A percentile compares a stretch with the other conserved stretches of the same genome.
Conservation (phyloP, 2,888 invertebrate genomes). For the Drosophila ustulata region DNA sequence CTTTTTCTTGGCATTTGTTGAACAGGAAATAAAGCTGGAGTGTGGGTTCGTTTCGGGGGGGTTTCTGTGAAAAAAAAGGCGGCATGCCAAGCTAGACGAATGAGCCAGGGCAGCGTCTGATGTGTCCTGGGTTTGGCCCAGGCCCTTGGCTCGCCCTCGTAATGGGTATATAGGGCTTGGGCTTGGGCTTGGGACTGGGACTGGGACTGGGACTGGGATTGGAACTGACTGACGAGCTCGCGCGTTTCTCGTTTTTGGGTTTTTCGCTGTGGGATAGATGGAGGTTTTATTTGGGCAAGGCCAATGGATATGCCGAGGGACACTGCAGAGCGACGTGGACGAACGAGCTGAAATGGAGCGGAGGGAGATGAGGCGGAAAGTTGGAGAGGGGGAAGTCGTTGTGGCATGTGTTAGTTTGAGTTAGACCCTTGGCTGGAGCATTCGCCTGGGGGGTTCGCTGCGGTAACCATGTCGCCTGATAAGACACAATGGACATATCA, state of each 20-base stretch:
- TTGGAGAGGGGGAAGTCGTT: neutral
- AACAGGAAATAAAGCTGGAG: conserved; percentile 71
- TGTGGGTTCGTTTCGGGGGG: conserved; percentile 27
- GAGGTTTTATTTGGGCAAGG: conserved; percentile 77
- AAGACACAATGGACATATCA: conserved; percentile 84
- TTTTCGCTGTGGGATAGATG: conserved; percentile 33
- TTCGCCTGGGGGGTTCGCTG: conserved; percentile 71
- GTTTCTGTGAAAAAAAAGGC: conserved; percentile 51
- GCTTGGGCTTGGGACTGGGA: conserved; percentile 25
- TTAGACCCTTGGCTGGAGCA: conserved; percentile 47
- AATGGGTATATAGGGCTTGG: conserved; percentile 39
- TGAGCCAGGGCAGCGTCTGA: conserved; percentile 57
- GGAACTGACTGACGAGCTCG: conserved; percentile 68
- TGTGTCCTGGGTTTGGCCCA: conserved; percentile 51
- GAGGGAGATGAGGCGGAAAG: neutral
- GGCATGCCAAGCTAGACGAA: conserved; percentile 72
- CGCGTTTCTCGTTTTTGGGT: conserved; percentile 67
- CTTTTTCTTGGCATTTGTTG: conserved; percentile 81
- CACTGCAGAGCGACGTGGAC: conserved; percentile 21
- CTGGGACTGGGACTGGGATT: conserved; percentile 19
- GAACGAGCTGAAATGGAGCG: conserved; percentile 3
- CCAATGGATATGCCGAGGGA: conserved; percentile 69
- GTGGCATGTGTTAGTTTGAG: conserved; percentile 69
- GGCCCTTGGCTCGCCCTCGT: conserved; percentile 59
- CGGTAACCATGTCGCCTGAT: conserved; percentile 82